Evolutionary conservation across 2,797 vertebrate genomes (phyloP).

Genomic region (Rhinichthys osculus): DNA sequence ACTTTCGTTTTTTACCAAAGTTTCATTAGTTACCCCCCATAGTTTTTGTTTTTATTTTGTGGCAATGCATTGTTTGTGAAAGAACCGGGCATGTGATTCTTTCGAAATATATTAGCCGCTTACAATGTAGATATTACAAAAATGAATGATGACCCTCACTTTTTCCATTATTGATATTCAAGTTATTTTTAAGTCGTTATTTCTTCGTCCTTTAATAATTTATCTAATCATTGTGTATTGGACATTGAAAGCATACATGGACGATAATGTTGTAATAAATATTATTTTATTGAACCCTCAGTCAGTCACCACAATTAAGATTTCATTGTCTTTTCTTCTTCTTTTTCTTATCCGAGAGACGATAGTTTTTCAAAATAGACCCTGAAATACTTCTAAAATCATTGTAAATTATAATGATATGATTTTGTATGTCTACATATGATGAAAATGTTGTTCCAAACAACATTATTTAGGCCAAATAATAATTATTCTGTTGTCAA

Average conservation of each 20-base stretch:
- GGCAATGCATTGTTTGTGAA: background rate
- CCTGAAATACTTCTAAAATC: background rate
- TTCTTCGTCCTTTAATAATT: slow-evolving; percentile 5
- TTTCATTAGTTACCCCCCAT: background rate
- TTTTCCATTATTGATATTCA: background rate
- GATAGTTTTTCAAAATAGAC: background rate
- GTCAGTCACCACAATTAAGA: background rate
- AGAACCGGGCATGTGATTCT: background rate
- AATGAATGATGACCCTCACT: background rate
- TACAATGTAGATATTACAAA: background rate
- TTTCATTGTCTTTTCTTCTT: background rate
- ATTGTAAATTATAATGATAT: background rate
- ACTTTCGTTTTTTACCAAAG: background rate
- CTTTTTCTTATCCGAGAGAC: background rate
- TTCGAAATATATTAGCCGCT: background rate
- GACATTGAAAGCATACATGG: background rate
- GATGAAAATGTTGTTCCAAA: background rate
- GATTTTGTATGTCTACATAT: background rate
- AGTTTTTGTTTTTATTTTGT: too few species aligned
- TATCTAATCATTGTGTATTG: background rate
- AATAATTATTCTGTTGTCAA: background rate
- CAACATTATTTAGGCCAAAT: background rate
- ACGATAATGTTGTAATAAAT: background rate
- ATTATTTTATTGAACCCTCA: background rate
- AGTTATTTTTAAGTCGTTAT: slow-evolving; percentile 1